Conservation (phyloP, 37 sponge, comb jelly and placozoan genomes). For the Eunapius fragilis region DNA sequence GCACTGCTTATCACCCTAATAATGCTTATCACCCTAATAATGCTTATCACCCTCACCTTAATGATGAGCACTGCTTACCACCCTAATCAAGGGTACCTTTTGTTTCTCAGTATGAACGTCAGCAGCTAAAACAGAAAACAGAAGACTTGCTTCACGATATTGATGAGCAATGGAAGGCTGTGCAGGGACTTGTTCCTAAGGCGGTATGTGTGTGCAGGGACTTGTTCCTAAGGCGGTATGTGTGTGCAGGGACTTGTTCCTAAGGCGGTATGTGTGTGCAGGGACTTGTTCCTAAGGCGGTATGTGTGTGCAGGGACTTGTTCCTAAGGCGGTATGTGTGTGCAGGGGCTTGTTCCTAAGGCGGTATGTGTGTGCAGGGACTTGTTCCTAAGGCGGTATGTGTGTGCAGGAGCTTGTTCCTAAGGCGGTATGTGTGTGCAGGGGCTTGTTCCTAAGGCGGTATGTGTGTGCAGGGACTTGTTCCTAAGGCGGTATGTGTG, state of each 20-base stretch:
- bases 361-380: slow-evolving; percentile 2
- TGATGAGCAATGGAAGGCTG: slow-evolving; percentile 65
- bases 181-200: slow-evolving; percentile 28
- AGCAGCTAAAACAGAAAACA: slow-evolving; percentile 44
- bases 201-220: neutral
- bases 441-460: too few species aligned
- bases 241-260: slow-evolving; percentile 24
- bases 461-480: slow-evolving; percentile 13
- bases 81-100: too few species aligned
- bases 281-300: slow-evolving; percentile 24
- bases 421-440: slow-evolving; percentile 7
- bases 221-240: slow-evolving; percentile 30
- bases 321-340: too few species aligned
- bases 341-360: slow-evolving; percentile 28
- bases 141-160: slow-evolving; percentile 59
- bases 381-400: too few species aligned
- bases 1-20: too few species aligned
- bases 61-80: too few species aligned
- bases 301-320: neutral
- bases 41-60: too few species aligned
- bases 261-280: slow-evolving; percentile 25
- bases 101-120: slow-evolving; percentile 59
- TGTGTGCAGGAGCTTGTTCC: slow-evolving; percentile 26
- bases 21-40: too few species aligned
- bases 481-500: slow-evolving; percentile 29